Conservation (phyloP, 2,888 invertebrate genomes). For the Agonopterix arenella region DNA sequence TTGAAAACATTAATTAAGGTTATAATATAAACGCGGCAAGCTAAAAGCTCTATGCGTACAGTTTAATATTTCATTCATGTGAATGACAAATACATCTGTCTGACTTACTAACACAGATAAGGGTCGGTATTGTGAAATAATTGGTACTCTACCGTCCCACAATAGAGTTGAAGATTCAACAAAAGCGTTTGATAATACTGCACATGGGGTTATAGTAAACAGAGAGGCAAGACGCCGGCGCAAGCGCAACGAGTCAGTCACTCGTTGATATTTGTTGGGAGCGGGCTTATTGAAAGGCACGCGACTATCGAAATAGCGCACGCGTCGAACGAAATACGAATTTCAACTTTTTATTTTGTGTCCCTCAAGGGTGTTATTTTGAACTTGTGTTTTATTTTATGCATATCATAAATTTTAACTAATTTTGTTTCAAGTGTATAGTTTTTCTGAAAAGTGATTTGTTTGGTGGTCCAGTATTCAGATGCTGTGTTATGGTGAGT, state of each 20-base stretch:
- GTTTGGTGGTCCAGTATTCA: slow-evolving; percentile 46
- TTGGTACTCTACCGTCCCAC: not conserved
- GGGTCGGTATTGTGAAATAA: slow-evolving; percentile 11
- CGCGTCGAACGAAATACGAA: slow-evolving; percentile 44
- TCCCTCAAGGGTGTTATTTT: slow-evolving; percentile 48
- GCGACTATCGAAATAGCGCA: slow-evolving; percentile 46
- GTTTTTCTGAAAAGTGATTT: slow-evolving; percentile 18
- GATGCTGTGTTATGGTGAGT: slow-evolving; percentile 69
- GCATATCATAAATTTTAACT: slow-evolving; percentile 15
- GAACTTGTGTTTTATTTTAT: slow-evolving; percentile 41
- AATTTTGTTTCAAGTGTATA: slow-evolving; percentile 5
- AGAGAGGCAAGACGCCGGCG: slow-evolving; percentile 46
- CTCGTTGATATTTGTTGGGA: slow-evolving; percentile 48
- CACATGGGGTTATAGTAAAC: slow-evolving; percentile 69
- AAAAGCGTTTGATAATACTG: slow-evolving; percentile 46
- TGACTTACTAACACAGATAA: slow-evolving; percentile 65
- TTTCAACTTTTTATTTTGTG: slow-evolving; percentile 38
- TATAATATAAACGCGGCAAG: slow-evolving; percentile 55
- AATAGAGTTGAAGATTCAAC: slow-evolving; percentile 29
- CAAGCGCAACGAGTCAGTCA: slow-evolving; percentile 36
- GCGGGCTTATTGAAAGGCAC: slow-evolving; percentile 52
- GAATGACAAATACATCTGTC: slow-evolving; percentile 69
- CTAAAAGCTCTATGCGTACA: slow-evolving; percentile 65
- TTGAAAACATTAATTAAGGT: slow-evolving; percentile 70
- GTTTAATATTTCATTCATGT: slow-evolving; percentile 73